Conservation (phyloP, 2,888 invertebrate species). For the Byasa hedistus region DNA sequence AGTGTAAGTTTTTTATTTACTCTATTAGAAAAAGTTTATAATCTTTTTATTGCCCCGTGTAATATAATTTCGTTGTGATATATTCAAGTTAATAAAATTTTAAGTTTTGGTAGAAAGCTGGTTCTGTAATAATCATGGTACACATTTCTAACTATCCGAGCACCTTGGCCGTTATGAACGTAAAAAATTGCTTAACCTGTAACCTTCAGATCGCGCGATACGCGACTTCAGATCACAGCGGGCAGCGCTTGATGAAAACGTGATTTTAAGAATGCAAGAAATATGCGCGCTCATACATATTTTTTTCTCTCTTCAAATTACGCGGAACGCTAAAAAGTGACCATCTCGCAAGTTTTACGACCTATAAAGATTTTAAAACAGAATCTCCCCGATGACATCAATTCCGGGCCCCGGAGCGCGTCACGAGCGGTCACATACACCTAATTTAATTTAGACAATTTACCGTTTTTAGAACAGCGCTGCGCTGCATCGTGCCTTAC, state of each 20-base stretch:
- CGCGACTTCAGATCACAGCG: slow-evolving; percentile 25
- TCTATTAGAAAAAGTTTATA: slow-evolving; percentile 12
- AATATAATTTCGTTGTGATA: slow-evolving; percentile 15
- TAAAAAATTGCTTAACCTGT: slow-evolving; percentile 27
- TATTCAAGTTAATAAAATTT: slow-evolving; percentile 13
- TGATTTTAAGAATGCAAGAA: slow-evolving; percentile 30
- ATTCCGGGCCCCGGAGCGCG: slow-evolving; percentile 35
- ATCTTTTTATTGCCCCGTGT: slow-evolving; percentile 1
- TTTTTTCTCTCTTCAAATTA: slow-evolving; percentile 31
- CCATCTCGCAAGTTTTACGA: slow-evolving; percentile 39
- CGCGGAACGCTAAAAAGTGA: slow-evolving; percentile 36
- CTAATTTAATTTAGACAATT: slow-evolving; percentile 66
- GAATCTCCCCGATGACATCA: slow-evolving; percentile 40
- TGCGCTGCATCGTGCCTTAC: slow-evolving; percentile 44
- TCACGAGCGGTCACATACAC: slow-evolving; percentile 54
- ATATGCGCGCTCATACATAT: slow-evolving; percentile 22
- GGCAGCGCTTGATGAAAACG: slow-evolving; percentile 30
- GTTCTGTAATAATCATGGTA: slow-evolving; percentile 9
- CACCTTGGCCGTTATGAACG: slow-evolving; percentile 23
- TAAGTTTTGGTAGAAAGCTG: slow-evolving; percentile 21
- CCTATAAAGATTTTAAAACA: slow-evolving; percentile 34
- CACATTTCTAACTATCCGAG: slow-evolving; percentile 15
- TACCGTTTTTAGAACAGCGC: slow-evolving; percentile 56
- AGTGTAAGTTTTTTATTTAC: not conserved
- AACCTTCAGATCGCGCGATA: slow-evolving; percentile 26